phyloP scores from a whole-genome alignment of 2,797 vertebrate genomes.

The Tenualosa thibaudeaui region DNA sequence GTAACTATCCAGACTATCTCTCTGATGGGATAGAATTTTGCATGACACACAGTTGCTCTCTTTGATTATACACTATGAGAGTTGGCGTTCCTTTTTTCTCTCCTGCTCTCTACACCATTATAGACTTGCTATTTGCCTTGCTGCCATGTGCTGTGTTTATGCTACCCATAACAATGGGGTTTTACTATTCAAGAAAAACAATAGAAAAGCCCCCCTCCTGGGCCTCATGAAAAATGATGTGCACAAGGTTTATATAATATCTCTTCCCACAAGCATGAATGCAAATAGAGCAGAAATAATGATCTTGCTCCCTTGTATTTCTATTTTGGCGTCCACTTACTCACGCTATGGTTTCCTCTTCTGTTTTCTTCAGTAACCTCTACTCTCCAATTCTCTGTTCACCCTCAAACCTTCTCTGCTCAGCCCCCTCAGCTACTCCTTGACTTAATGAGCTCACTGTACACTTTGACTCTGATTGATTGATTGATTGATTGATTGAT shows the following conservation, averaged over 20 bases:
- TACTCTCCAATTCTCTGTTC: not conserved
- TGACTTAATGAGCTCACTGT: not conserved
- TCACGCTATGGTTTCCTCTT: not conserved
- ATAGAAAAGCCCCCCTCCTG: not conserved
- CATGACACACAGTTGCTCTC: not conserved
- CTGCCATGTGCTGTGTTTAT: not conserved
- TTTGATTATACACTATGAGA: not conserved
- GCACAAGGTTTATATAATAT: conserved; percentile 17
- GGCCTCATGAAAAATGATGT: conserved; percentile 3
- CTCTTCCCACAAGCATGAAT: not conserved
- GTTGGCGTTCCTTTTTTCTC: not conserved
- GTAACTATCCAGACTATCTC: not conserved
- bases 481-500: not conserved
- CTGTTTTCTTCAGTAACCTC: not conserved
- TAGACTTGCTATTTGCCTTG: not conserved
- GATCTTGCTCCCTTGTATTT: not conserved
- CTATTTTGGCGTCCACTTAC: not conserved
- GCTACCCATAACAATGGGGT: not conserved
- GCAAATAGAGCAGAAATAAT: conserved; percentile 26
- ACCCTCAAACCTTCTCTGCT: not conserved
- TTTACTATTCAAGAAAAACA: not conserved
- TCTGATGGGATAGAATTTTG: not conserved
- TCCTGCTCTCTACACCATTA: not conserved
- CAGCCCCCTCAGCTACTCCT: not conserved
- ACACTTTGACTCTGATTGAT: not conserved